Evolutionary conservation across 2,797 vertebrate genomes (phyloP), one percentile per base, ranked within the genome.

Genomic region (Tauraco hartlaubi): DNA sequence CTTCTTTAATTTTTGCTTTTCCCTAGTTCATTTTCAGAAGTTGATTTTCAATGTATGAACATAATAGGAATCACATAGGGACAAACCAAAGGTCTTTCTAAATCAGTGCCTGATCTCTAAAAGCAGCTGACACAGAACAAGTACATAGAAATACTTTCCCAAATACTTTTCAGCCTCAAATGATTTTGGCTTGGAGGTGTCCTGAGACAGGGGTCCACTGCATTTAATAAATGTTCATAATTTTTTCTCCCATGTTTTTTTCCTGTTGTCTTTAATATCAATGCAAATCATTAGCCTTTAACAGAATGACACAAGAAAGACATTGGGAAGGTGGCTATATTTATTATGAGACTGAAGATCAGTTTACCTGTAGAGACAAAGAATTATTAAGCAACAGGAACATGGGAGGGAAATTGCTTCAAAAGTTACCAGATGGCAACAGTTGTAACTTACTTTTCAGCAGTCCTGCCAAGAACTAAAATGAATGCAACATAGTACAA

Each of bases 391-490:
- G 23, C 69, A 77, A 39, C 25, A 58, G 25, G 52, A 91, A 61
- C 49, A 72, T 12, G 35, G 48, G 89, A 94, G 80, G 48, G 77
- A 94, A 96, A 85, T 59, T 46, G 31, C 16, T 71, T 69, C 77
- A 67, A 76, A 96, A 96, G 82, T 96, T 80, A 92, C 80, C 96
- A 97, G 96, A 96, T 96, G 96, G 97, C 77, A 96, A 66, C 29
- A 73, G 68, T 73, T 82, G n/a, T 89, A 94, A 94, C 61, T 96
- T 88, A 96, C 85, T 96, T 92, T 90, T 81, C 73, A 90, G 83
- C 76, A 94, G 64, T 80, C 89, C 71, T 54, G 43, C 91, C 91
- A 88, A 64, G 78, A 90, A 48, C 75, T 67, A 87, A 81, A 64
- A 6, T 46, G 81, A 94, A 87, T n/a, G 23, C 79, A 90, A n/a